Evolutionary conservation across 1,140 invertebrate genomes (phyloP).

Genomic region (Bombus turneri): DNA sequence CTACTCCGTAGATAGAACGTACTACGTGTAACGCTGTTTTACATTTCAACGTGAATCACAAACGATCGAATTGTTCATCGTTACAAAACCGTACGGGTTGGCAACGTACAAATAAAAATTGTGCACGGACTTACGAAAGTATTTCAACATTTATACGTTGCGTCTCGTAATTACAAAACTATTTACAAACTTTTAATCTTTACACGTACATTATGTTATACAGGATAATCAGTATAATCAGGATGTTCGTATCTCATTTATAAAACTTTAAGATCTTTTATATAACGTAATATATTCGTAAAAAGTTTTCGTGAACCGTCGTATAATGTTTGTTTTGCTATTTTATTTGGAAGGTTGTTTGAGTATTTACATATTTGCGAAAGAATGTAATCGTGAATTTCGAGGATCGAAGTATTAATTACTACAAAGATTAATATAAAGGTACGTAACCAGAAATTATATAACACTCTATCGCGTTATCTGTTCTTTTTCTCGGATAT

Average conservation of each 20-base stretch:
- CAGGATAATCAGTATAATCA: too few relatives aligned
- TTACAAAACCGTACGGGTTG: neutral
- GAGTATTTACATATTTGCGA: neutral
- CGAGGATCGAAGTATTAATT: too few relatives aligned
- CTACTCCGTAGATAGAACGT: constrained; percentile 7
- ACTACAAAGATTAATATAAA: too few relatives aligned
- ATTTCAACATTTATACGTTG: too few relatives aligned
- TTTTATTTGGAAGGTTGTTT: neutral
- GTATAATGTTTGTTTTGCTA: too few relatives aligned
- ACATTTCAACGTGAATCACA: constrained; percentile 20
- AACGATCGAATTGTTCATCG: constrained; percentile 33
- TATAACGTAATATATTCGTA: too few relatives aligned
- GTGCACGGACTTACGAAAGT: neutral
- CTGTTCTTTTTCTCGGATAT: neutral
- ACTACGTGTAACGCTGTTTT: constrained; percentile 34
- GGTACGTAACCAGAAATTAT: neutral
- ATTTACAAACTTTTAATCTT: too few relatives aligned
- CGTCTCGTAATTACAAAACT: too few relatives aligned
- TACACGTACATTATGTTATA: too few relatives aligned
- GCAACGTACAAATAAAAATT: neutral
- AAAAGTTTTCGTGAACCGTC: too few relatives aligned
- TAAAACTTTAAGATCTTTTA: too few relatives aligned
- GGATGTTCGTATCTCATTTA: too few relatives aligned
- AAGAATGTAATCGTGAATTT: neutral
- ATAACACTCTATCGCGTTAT: neutral